A percentile compares a stretch with the other conserved stretches of the same genome.
These are phyloP conservation scores for Philaethria dido DNA, from an alignment of 2,888 invertebrate genomes.

Conservation along the genomic window DNA sequence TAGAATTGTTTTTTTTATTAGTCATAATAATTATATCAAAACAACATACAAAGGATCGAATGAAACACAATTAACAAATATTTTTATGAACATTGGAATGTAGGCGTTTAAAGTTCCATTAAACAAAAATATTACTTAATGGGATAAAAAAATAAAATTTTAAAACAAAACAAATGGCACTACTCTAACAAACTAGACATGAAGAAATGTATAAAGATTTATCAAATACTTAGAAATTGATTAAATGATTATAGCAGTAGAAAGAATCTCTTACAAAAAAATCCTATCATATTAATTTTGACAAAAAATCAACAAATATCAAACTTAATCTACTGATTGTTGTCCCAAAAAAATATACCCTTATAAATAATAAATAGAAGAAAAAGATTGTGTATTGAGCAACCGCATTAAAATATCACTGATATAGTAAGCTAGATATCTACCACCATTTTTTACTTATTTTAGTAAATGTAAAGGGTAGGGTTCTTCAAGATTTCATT, in stretches of 20 bases:
- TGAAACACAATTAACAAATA: neutral
- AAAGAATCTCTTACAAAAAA: neutral
- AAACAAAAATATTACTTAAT: constrained; percentile 19
- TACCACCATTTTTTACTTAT: neutral
- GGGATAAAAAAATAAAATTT: constrained; percentile 58
- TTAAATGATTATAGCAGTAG: neutral
- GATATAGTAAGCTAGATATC: neutral
- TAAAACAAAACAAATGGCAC: constrained; percentile 59
- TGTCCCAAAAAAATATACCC: constrained; percentile 10
- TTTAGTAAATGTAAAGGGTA: neutral
- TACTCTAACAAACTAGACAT: constrained; percentile 3
- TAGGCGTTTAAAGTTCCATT: constrained; percentile 15
- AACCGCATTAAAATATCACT: neutral
- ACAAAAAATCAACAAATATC: neutral
- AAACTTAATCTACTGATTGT: neutral
- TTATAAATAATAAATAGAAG: constrained; percentile 16
- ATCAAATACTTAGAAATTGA: constrained; percentile 13
- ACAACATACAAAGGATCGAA: constrained; percentile 7
- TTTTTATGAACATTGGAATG: constrained; percentile 30
- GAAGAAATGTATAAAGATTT: neutral
- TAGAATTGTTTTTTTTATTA: neutral
- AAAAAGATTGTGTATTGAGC: constrained; percentile 11
- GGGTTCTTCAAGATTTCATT: no score
- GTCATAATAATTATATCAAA: neutral
- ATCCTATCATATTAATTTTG: constrained; percentile 4